Percentiles rank a stretch among this genome's conserved stretches.
These are phyloP conservation scores for Plebejus anna DNA, from an alignment of 2,888 invertebrate species.

Conservation along the genomic window DNA sequence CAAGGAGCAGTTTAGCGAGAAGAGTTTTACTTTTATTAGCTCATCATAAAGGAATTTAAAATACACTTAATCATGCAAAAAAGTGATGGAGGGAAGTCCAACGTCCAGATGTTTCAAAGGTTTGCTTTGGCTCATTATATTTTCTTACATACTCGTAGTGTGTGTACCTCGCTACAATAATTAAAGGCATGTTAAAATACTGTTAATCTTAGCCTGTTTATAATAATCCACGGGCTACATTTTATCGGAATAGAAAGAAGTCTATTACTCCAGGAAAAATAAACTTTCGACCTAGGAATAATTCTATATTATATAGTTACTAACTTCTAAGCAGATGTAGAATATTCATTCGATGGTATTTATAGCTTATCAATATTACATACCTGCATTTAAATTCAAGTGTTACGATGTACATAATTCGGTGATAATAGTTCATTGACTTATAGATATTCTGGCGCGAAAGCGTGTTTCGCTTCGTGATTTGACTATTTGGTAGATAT, in stretches of 20 bases:
- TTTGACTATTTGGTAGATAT: not conserved
- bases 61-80: not conserved
- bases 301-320: no score
- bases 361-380: not conserved
- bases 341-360: no score
- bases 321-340: no score
- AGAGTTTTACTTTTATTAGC: constrained; percentile 2
- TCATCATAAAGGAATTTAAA: constrained; percentile 16
- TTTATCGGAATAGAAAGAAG: no score
- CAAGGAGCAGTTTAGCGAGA: not conserved
- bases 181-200: no score
- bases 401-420: not conserved
- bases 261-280: no score
- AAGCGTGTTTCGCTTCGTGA: no score
- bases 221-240: no score
- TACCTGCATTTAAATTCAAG: constrained; percentile 1
- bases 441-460: not conserved
- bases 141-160: not conserved
- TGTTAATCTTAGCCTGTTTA: no score
- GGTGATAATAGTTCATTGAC: not conserved
- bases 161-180: not conserved
- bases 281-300: no score
- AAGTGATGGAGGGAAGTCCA: not conserved
- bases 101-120: not conserved
- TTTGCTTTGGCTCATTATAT: not conserved